Conservation (phyloP, 2,113 vertebrate genomes). For the Mormyrus iriodes region DNA sequence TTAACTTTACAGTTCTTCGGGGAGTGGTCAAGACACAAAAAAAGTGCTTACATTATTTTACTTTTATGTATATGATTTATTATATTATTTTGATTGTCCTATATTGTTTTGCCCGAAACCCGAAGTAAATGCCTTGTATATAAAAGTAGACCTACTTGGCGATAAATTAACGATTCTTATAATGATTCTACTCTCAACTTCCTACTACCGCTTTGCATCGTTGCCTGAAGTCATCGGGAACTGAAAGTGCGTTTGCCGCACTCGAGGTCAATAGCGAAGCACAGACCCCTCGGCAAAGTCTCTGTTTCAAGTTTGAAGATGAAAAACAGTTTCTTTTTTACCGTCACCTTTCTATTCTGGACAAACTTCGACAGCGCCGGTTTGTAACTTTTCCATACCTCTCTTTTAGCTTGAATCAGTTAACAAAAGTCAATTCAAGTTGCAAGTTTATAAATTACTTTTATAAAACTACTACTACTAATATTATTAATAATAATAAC, state of each 20-base stretch:
- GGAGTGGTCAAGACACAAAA: background rate
- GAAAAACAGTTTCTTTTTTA: conserved; percentile 25
- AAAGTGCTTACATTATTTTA: background rate
- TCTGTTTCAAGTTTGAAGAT: background rate
- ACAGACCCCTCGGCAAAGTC: background rate
- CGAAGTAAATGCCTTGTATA: background rate
- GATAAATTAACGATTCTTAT: background rate
- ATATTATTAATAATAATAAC: background rate
- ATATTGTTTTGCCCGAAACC: background rate
- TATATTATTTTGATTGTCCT: background rate
- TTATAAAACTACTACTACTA: background rate
- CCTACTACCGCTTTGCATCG: background rate
- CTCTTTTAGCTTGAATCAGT: background rate
- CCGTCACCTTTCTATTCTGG: conserved; percentile 44
- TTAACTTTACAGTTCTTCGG: background rate
- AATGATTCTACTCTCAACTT: background rate
- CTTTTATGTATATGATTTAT: background rate
- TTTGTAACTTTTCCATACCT: conserved; percentile 39
- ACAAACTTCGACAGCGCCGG: conserved; percentile 53
- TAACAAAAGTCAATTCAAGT: background rate
- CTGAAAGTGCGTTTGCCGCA: background rate
- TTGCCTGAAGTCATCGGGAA: background rate
- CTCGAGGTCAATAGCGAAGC: background rate
- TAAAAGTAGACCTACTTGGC: background rate
- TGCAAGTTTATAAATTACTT: background rate